phyloP scores from a whole-genome alignment of 2,888 invertebrate species.

The Doris montereyensis region DNA sequence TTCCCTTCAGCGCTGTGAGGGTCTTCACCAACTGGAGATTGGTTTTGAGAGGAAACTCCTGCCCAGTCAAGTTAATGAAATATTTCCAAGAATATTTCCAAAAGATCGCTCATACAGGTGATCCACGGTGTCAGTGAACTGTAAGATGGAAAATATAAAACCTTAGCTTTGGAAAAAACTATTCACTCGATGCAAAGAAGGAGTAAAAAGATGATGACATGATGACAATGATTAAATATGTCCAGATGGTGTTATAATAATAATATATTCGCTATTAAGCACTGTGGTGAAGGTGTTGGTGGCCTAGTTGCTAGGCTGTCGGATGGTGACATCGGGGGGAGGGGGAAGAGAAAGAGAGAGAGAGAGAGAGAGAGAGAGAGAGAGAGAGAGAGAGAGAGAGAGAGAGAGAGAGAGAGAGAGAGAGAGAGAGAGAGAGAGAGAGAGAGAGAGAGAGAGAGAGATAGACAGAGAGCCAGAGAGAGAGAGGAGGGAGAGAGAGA shows the following conservation, averaged over 20 bases:
- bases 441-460: neutral
- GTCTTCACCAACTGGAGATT: conserved; percentile 45
- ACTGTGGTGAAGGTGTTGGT: no score
- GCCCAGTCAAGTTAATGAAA: conserved; percentile 47
- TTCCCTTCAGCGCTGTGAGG: conserved; percentile 41
- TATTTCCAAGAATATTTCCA: conserved; percentile 45
- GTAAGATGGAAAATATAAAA: neutral
- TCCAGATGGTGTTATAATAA: no score
- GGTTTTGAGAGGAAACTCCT: conserved; percentile 47
- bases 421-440: neutral
- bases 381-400: no score
- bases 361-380: no score
- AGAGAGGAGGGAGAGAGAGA: neutral
- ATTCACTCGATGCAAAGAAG: neutral
- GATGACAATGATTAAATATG: neutral
- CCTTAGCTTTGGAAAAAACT: neutral
- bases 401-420: no score
- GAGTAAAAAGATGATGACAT: neutral
- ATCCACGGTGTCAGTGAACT: conserved; percentile 45
- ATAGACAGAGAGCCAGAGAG: no score
- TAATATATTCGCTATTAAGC: no score
- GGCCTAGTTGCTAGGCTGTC: no score
- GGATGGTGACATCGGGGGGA: no score
- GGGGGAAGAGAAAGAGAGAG: no score
- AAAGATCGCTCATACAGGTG: conserved; percentile 44